Conservation (phyloP, 2,113 vertebrate genomes). For the Phocoena phocoena region DNA sequence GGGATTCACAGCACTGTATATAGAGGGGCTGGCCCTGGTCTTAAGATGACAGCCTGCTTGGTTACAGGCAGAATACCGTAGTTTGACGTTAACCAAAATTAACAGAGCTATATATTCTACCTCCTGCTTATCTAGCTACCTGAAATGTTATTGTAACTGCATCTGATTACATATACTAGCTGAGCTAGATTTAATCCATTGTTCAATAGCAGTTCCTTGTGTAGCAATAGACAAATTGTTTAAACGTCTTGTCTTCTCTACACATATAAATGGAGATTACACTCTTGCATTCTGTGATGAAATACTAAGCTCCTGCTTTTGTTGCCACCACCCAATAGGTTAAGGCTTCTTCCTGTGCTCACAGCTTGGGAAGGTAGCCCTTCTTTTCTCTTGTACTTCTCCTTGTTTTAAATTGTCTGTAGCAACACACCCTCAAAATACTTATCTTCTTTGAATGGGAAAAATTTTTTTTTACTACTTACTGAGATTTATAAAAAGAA, state of each 20-base stretch:
- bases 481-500: background rate
- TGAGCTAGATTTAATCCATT: constrained; percentile 14
- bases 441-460: background rate
- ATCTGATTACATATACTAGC: background rate
- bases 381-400: background rate
- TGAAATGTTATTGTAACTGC: background rate
- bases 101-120: background rate
- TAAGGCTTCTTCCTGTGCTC: background rate
- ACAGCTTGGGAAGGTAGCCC: background rate
- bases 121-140: background rate
- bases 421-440: background rate
- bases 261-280: background rate
- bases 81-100: constrained; percentile 36
- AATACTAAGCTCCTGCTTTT: background rate
- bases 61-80: background rate
- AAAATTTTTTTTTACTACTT: background rate
- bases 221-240: background rate
- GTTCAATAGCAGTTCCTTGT: background rate
- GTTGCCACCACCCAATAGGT: background rate
- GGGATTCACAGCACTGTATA: background rate
- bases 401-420: background rate
- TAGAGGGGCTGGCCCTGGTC: background rate
- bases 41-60: constrained; percentile 12
- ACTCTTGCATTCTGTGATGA: background rate
- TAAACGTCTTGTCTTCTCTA: background rate